Base-by-base conservation (phyloP, 2,888 invertebrate species). In the Tolmerus cingulatus region DNA sequence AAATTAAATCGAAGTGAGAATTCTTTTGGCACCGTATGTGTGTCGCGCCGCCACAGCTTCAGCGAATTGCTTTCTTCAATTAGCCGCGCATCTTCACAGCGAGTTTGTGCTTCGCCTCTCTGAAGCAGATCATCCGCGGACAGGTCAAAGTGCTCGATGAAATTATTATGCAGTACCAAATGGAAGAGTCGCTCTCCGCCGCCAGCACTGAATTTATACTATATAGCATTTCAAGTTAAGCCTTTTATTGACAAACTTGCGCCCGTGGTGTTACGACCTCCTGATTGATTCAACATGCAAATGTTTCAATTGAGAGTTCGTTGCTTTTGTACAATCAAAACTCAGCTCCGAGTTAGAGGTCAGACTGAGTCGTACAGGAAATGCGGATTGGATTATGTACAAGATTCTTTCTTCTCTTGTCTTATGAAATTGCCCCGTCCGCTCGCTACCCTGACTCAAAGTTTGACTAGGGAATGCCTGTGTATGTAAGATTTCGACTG, bases 261-360 rank as follows among this genome's bases (percentile, higher is more conserved):
- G n/a, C 74, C 30, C 55, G 81, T 82, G 74, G 77, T 87, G 88
- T 86, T 87, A 87, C 88, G 78, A 88, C 74, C 84, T 84, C 46
- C 81, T 82, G 82, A 87, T 87, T 87, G 57, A 79, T 87, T 86
- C 87, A 86, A 76, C 79, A 88, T 89, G 88, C 87, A 89, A 88
- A 89, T 89, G 87, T 87, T 89, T 74, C 88, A 89, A 89, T 89
- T 89, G 88, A 89, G 88, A 88, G 88, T 89, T 89, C 88, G 87
- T 89, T 89, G 88, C 87, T 88, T 16, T 46, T 46, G 43, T 46
- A 87, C 87, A 87, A 88, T 88, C 87, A 87, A 82, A 86, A 55
- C 55, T 43, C 74, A 19, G 46, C 74, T 40, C 85, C 14, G 85
- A 74, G 74, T 74, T 85, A 74, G 85, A 85, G 85, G 85, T 85